Conservation (phyloP, 2,797 vertebrate species). For the Rhynchonycteris naso region DNA sequence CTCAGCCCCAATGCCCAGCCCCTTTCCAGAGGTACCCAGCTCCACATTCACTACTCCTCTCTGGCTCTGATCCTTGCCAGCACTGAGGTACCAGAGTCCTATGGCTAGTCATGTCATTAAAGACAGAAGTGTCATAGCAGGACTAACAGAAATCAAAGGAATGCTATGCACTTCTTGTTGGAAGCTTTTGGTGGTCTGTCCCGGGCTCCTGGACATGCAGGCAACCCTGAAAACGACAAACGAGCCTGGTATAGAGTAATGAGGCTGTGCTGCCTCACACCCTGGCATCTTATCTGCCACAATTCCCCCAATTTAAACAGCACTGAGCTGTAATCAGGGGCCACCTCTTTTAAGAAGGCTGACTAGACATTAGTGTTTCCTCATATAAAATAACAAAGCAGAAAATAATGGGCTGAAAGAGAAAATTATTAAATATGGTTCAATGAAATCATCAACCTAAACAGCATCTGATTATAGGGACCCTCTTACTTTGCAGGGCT, state of each 20-base stretch:
- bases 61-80: neutral
- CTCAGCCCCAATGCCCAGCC: neutral
- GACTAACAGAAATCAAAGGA: neutral
- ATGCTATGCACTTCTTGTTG: fast-evolving
- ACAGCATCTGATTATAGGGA: neutral
- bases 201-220: fast-evolving
- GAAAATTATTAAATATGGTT: neutral
- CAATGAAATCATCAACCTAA: slow-evolving; percentile 16
- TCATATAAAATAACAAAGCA: neutral
- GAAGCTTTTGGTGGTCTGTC: neutral
- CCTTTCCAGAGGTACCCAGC: neutral
- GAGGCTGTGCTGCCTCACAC: neutral
- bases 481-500: fast-evolving
- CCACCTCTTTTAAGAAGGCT: neutral
- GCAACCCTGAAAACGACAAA: neutral
- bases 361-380: neutral
- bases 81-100: neutral
- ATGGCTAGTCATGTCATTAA: neutral
- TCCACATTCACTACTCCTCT: neutral
- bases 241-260: fast-evolving
- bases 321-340: neutral
- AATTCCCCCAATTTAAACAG: neutral
- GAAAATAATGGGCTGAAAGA: neutral
- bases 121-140: neutral
- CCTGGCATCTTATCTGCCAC: neutral